A percentile compares a stretch with the other conserved stretches of the same genome.
Conservation (phyloP, 2,888 invertebrate genomes). For the Aplocera efformata region DNA sequence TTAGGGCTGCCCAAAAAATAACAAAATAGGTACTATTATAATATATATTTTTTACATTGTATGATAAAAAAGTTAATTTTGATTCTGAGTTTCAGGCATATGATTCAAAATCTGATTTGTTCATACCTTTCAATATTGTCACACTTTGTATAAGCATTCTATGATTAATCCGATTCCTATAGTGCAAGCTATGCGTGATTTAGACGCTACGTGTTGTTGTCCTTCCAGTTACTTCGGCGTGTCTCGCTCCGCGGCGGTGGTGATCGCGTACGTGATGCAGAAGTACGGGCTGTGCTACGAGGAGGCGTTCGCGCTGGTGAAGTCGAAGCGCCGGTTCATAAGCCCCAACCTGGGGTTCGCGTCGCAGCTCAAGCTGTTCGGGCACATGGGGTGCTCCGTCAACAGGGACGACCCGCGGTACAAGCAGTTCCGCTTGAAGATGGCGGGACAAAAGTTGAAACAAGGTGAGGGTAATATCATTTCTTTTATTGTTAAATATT, state of each 20-base stretch:
- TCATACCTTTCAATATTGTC: too few species aligned
- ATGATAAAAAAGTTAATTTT: too few species aligned
- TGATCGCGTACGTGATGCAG: constrained; percentile 94
- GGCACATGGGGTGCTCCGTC: constrained; percentile 87
- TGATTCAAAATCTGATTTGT: too few species aligned
- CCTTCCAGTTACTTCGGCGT: constrained; percentile 90
- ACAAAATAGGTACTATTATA: too few species aligned
- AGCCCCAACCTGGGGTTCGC: constrained; percentile 91
- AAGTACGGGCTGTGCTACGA: constrained; percentile 86
- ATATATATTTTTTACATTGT: too few species aligned
- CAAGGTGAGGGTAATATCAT: too few species aligned
- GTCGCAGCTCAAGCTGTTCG: constrained; percentile 88
- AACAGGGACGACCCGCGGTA: constrained; percentile 85
- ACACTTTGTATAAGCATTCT: too few species aligned
- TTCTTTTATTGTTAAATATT: too few species aligned
- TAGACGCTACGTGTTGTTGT: neutral
- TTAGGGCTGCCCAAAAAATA: too few species aligned
- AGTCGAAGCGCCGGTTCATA: constrained; percentile 85
- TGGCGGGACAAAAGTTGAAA: constrained; percentile 90
- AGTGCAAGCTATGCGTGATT: too few species aligned
- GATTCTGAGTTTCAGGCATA: too few species aligned
- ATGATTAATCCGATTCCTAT: too few species aligned
- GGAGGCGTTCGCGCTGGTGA: constrained; percentile 85
- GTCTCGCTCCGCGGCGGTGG: constrained; percentile 92
- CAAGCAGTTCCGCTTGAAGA: constrained; percentile 87